Evolutionary conservation across 53 echinoderm and acorn worm genomes (phyloP).

Genomic region (Hippasteria phrygiana): DNA sequence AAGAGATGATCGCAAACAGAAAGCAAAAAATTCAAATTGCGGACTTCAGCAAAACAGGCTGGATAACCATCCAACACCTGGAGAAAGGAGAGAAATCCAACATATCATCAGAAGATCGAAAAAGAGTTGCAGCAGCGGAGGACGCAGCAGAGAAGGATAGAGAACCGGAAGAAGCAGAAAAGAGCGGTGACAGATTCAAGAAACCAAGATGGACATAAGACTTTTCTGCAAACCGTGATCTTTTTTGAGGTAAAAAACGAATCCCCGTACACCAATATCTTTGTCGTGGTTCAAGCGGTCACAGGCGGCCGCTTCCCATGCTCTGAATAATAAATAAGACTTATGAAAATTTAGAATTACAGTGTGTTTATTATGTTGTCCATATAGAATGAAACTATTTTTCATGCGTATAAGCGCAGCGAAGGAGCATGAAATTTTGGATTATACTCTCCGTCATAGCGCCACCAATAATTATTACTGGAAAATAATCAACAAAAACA

Average conservation of each 20-base stretch:
- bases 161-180: constrained; percentile 4
- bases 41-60: constrained; percentile 12
- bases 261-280: not conserved
- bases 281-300: not conserved
- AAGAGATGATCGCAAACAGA: not conserved
- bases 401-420: not conserved
- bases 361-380: not conserved
- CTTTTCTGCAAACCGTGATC: constrained; percentile 7
- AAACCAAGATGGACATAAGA: not conserved
- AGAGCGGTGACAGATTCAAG: not conserved
- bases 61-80: constrained; percentile 3
- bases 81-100: not conserved
- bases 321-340: not conserved
- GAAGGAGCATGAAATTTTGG: constrained; percentile 21
- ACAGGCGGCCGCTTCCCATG: not conserved
- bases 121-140: not conserved
- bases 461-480: too few relatives aligned
- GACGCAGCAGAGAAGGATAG: constrained; percentile 16
- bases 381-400: not conserved
- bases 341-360: not conserved
- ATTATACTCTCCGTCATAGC: too few relatives aligned
- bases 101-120: not conserved
- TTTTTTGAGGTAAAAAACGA: constrained; percentile 14
- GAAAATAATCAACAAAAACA: too few relatives aligned
- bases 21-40: constrained; percentile 18